Evolutionary conservation across 2,113 vertebrate genomes (phyloP), one percentile per base, ranked within the genome.

Genomic region (Lethenteron reissneri): DNA sequence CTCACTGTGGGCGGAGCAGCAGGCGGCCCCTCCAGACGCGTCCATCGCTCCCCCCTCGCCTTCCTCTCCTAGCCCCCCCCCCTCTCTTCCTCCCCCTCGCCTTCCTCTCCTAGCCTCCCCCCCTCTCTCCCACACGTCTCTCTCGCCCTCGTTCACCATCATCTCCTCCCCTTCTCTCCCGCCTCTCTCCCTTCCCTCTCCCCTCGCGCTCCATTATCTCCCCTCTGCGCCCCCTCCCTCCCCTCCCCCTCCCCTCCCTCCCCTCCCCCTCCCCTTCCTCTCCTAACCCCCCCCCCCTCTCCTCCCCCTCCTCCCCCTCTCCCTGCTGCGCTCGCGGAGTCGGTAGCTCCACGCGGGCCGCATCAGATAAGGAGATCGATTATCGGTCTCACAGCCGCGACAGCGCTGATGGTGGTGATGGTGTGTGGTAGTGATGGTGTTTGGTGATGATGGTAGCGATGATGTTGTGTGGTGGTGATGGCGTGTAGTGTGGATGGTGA

Each of bases 1-100:
- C n/a, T 21, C 57, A 8, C 77, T 80, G 79, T 80, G 79, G 79
- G 79, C 78, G 79, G 78, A 78, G 78, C 79, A 76, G 78, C 71
- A 73, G 58, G 73, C 76, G 75, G 75, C 76, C 77, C 75, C 57
- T 72, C 68, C 75, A 72, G 74, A 72, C 75, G 75, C 75, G 57
- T 70, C 69, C 72, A 71, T 74, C 75, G 73, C 70, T 73, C 71
- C 71, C 4, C 74, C 73, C 76, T 77, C 75, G 14, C 64, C 73
- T 76, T 71, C 74, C 56, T 72, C 12, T 56, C 70, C 71, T 72
- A 73, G 74, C 75, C 76, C 76, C 77, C 73, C 76, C 75, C 69
- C 71, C 73, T 77, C 74, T 76, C 74, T 77, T 76, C 76, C 73
- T 71, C 74, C 76, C 77, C 77, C 77, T 77, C 77, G 74, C 74